phyloP scores from a whole-genome alignment of 2,888 invertebrate species.

The Neoitamus cyanurus region DNA sequence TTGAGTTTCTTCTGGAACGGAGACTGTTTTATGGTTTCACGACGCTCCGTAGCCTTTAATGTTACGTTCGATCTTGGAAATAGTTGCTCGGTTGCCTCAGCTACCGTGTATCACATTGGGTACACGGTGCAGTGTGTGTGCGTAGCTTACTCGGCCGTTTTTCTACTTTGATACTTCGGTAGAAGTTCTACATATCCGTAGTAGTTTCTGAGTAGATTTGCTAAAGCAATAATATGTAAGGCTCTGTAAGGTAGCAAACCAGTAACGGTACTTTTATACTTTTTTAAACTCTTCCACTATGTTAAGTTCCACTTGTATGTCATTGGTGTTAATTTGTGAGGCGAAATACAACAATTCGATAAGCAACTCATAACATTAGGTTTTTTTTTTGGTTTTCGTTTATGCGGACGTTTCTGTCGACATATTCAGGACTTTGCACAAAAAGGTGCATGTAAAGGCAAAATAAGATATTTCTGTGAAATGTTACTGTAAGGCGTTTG shows the following conservation, averaged over 20 bases:
- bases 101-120: not conserved
- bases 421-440: not conserved
- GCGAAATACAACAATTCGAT: not conserved
- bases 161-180: slow-evolving; percentile 32
- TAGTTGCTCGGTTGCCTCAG: not conserved
- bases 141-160: slow-evolving; percentile 31
- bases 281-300: slow-evolving; percentile 35
- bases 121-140: slow-evolving; percentile 6
- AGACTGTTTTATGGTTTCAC: slow-evolving; percentile 40
- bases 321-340: slow-evolving; percentile 25
- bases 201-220: slow-evolving; percentile 25
- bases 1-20: slow-evolving; percentile 36
- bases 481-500: not conserved
- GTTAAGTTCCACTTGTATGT: slow-evolving; percentile 30
- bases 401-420: not conserved
- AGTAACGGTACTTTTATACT: slow-evolving; percentile 34
- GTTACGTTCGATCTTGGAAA: not conserved
- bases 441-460: not conserved
- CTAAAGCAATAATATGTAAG: slow-evolving; percentile 28
- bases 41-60: slow-evolving; percentile 20
- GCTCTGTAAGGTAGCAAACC: slow-evolving; percentile 31
- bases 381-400: not conserved
- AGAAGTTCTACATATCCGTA: slow-evolving; percentile 30
- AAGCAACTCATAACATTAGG: not conserved
- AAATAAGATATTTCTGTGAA: not conserved